A percentile compares a stretch with the other conserved stretches of the same genome.
Evolutionary conservation across 2,797 vertebrate genomes (phyloP).

Genomic region (Numenius phaeopus): DNA sequence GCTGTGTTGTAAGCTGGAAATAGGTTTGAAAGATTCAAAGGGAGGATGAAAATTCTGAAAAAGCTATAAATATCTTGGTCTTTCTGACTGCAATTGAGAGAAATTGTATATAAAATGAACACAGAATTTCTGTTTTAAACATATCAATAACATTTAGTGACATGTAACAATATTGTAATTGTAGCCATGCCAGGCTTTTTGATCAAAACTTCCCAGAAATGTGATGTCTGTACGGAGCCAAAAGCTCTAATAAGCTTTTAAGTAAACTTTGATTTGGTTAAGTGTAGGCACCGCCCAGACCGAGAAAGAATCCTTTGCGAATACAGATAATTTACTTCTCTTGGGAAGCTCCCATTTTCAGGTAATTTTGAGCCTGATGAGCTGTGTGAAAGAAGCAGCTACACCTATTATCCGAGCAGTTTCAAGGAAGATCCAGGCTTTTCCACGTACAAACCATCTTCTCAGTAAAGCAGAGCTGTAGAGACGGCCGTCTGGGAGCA

Average conservation of each 20-base stretch:
- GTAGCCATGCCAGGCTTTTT: constrained; percentile 40
- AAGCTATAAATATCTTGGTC: background rate
- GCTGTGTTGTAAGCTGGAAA: background rate
- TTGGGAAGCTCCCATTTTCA: constrained; percentile 14
- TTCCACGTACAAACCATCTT: background rate
- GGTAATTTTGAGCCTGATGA: background rate
- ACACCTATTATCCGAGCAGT: background rate
- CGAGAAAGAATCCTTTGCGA: background rate
- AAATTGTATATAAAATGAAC: background rate
- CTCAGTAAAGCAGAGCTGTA: background rate
- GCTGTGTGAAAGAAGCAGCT: background rate
- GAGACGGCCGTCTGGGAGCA: background rate
- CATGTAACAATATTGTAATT: constrained; percentile 58
- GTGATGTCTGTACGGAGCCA: background rate
- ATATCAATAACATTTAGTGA: background rate
- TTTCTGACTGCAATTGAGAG: background rate
- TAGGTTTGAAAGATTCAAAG: background rate
- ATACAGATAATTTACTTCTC: background rate
- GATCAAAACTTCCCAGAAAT: constrained; percentile 68
- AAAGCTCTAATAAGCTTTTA: constrained; percentile 46
- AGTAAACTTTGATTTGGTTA: constrained; percentile 62
- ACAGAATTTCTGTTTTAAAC: constrained; percentile 10
- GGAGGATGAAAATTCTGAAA: background rate
- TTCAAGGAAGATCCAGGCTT: background rate
- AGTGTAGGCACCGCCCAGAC: background rate